Evolutionary conservation across 2,797 vertebrate genomes (phyloP).

Genomic region (Crocidura indochinensis): DNA sequence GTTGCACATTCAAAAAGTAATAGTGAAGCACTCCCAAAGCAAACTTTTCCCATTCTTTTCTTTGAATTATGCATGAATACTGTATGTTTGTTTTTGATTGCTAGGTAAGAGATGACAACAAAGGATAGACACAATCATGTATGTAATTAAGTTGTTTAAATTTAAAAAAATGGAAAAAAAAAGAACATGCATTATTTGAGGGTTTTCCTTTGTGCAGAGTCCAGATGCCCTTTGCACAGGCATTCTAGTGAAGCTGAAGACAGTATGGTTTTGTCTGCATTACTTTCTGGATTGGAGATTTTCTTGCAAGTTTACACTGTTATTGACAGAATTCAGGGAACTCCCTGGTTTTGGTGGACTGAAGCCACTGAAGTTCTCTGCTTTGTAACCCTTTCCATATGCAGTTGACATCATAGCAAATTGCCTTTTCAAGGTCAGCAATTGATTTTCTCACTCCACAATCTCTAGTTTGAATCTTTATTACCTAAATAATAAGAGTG

Average conservation of each 20-base stretch:
- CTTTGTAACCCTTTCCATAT: neutral
- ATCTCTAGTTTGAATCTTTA: neutral
- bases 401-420: neutral
- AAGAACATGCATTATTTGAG: neutral
- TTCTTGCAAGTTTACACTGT: neutral
- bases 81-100: neutral
- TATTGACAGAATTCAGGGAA: neutral
- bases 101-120: neutral
- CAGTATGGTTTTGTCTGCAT: too few relatives aligned
- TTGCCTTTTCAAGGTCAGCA: neutral
- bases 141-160: too few relatives aligned
- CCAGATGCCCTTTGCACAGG: neutral
- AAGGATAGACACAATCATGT: neutral
- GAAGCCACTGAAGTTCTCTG: neutral
- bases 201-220: neutral
- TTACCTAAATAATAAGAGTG: neutral
- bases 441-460: neutral
- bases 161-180: too few relatives aligned
- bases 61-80: constrained; percentile 3
- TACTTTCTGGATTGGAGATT: neutral
- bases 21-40: neutral
- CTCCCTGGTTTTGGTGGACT: neutral
- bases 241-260: neutral
- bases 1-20: neutral
- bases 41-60: neutral